A percentile compares a stretch with the other conserved stretches of the same genome.
Evolutionary conservation across 2,797 vertebrate genomes (phyloP).

Genomic region (Pogoniulus pusillus): DNA sequence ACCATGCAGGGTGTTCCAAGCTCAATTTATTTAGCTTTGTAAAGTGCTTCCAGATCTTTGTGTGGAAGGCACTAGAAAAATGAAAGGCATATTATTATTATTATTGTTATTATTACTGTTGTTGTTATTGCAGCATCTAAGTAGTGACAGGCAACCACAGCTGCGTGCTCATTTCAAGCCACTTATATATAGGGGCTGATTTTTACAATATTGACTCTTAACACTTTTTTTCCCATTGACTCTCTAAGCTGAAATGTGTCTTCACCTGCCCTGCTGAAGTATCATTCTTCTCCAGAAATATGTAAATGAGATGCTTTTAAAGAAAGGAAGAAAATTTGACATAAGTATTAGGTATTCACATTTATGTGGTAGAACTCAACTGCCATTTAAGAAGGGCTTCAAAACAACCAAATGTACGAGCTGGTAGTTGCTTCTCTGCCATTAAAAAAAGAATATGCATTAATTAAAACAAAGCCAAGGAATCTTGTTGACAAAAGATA

Average conservation of each 20-base stretch:
- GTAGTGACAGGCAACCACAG: slow-evolving; percentile 63
- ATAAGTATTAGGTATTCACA: slow-evolving; percentile 33
- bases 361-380: slow-evolving; percentile 12
- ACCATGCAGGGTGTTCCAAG: slow-evolving; percentile 43
- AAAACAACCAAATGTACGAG: slow-evolving; percentile 28
- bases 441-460: slow-evolving; percentile 28
- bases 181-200: slow-evolving; percentile 54
- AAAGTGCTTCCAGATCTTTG: slow-evolving; percentile 67
- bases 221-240: slow-evolving; percentile 40
- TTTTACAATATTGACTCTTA: slow-evolving; percentile 54
- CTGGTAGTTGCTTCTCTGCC: slow-evolving; percentile 3
- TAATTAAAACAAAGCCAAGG: slow-evolving; percentile 38
- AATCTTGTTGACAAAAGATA: slow-evolving; percentile 23
- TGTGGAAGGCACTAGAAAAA: slow-evolving; percentile 61
- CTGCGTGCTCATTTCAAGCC: slow-evolving; percentile 40
- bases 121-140: slow-evolving; percentile 59
- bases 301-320: slow-evolving; percentile 33
- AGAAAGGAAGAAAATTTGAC: slow-evolving; percentile 32
- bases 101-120: slow-evolving; percentile 54
- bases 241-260: slow-evolving; percentile 28
- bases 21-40: slow-evolving; percentile 63
- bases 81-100: slow-evolving; percentile 62
- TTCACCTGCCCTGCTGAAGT: slow-evolving; percentile 62
- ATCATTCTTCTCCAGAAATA: slow-evolving; percentile 56
- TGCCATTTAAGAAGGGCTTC: slow-evolving; percentile 30